These are phyloP conservation scores for Pseudomyrmex pallidus DNA, from an alignment of 1,140 invertebrate species.

Conservation along the genomic window DNA sequence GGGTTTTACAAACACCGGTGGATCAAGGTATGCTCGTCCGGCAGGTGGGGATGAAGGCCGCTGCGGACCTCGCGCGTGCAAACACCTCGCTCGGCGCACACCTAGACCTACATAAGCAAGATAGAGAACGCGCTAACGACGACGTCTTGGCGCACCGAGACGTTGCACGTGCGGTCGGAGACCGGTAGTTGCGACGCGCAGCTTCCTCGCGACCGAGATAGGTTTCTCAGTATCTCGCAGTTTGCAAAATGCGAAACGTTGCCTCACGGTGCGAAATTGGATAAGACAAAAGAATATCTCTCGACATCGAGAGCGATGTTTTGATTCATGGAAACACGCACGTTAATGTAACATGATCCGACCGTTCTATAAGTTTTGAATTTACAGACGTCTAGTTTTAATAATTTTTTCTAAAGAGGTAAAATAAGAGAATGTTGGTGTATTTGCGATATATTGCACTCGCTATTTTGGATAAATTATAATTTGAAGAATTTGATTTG, in stretches of 20 bases:
- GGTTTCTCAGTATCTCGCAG: not conserved
- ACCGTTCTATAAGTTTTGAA: not conserved
- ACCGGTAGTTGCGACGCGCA: conserved; percentile 18
- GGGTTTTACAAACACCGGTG: conserved; percentile 50
- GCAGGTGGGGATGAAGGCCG: conserved; percentile 78
- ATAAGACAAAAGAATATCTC: not conserved
- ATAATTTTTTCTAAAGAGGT: not conserved
- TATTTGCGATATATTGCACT: not conserved
- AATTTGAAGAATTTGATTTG: conserved; percentile 5
- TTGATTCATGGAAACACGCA: not conserved
- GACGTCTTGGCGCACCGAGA: conserved; percentile 16
- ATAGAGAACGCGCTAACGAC: conserved; percentile 53
- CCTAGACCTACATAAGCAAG: conserved; percentile 78
- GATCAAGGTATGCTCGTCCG: conserved; percentile 64
- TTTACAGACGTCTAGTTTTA: not conserved
- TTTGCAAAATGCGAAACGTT: conserved; percentile 9
- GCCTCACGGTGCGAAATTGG: not conserved
- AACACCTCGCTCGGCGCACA: conserved; percentile 67
- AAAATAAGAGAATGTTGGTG: not conserved
- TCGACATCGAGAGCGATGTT: not conserved
- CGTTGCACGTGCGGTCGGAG: conserved; percentile 53
- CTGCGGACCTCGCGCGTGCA: conserved; percentile 48
- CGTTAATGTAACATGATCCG: not conserved
- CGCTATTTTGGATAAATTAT: not conserved
- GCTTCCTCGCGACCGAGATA: conserved; percentile 16